Evolutionary conservation across 2,888 invertebrate species (phyloP).

Genomic region (Nineta flava): DNA sequence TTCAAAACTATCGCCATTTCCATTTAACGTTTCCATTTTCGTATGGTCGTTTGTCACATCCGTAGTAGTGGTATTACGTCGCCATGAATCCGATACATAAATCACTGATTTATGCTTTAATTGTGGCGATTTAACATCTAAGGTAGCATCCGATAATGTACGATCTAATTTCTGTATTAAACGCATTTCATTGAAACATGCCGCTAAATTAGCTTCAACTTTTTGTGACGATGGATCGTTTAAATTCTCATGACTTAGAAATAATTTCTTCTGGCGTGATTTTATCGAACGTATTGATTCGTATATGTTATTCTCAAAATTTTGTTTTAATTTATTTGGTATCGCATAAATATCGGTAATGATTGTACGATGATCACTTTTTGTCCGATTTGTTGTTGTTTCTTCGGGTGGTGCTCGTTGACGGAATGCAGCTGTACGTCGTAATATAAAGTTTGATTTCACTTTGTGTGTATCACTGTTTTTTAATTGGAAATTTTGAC

Average conservation of each 20-base stretch:
- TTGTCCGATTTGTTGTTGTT: background rate
- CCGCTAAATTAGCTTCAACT: slow-evolving; percentile 17
- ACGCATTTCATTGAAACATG: slow-evolving; percentile 32
- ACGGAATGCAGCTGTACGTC: slow-evolving; percentile 6
- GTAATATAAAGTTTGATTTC: slow-evolving; percentile 3
- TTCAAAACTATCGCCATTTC: background rate
- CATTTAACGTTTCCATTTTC: slow-evolving; percentile 2
- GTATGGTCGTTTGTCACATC: background rate
- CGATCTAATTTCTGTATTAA: slow-evolving; percentile 14
- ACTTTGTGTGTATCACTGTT: slow-evolving; percentile 23
- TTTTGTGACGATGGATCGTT: background rate
- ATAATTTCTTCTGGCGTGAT: slow-evolving; percentile 2
- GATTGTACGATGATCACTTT: background rate
- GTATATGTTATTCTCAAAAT: slow-evolving; percentile 4
- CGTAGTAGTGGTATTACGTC: background rate
- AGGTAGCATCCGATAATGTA: slow-evolving; percentile 24
- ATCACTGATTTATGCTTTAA: slow-evolving; percentile 24
- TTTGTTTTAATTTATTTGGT: slow-evolving; percentile 1
- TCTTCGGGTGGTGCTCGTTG: slow-evolving; percentile 1
- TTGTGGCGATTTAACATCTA: slow-evolving; percentile 12
- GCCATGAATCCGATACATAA: slow-evolving; percentile 19
- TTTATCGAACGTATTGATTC: slow-evolving; percentile 6
- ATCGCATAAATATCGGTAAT: slow-evolving; percentile 4
- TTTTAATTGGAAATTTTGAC: slow-evolving; percentile 30
- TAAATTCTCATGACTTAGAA: slow-evolving; percentile 5